Conservation (phyloP, 2,888 invertebrate genomes). For the Epiblema foenella region DNA sequence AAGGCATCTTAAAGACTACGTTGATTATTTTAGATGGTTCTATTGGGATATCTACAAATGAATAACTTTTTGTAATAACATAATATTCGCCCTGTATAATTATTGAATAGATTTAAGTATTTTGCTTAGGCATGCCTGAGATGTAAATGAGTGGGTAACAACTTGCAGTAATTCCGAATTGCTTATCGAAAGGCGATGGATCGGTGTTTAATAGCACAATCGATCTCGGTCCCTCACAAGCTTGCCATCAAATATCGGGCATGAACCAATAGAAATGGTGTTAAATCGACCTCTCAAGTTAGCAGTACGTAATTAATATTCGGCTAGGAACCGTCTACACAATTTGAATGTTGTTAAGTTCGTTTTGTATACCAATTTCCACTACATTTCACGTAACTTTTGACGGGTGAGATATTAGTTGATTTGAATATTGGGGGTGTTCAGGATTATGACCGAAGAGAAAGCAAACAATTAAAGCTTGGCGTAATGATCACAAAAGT, state of each 20-base stretch:
- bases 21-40: neutral
- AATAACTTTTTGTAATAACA: too few relatives aligned
- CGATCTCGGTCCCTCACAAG: constrained; percentile 45
- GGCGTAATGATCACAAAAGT: neutral
- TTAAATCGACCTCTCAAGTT: constrained; percentile 68
- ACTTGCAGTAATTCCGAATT: constrained; percentile 43
- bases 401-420: constrained; percentile 15
- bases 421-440: constrained; percentile 23
- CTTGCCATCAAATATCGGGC: constrained; percentile 52
- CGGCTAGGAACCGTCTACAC: constrained; percentile 59
- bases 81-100: neutral
- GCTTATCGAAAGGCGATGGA: constrained; percentile 47
- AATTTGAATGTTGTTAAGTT: constrained; percentile 56
- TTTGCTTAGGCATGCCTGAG: constrained; percentile 20
- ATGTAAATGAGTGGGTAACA: constrained; percentile 27
- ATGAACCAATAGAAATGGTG: constrained; percentile 60
- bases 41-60: neutral
- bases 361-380: constrained; percentile 35
- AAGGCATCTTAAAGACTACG: neutral
- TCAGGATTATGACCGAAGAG: neutral
- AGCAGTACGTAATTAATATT: constrained; percentile 65
- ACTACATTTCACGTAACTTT: constrained; percentile 39
- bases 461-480: neutral
- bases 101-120: constrained; percentile 1
- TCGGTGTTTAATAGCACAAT: constrained; percentile 49